These are phyloP conservation scores for Bubo scandiacus DNA, from an alignment of 2,113 vertebrate genomes.

Conservation along the genomic window DNA sequence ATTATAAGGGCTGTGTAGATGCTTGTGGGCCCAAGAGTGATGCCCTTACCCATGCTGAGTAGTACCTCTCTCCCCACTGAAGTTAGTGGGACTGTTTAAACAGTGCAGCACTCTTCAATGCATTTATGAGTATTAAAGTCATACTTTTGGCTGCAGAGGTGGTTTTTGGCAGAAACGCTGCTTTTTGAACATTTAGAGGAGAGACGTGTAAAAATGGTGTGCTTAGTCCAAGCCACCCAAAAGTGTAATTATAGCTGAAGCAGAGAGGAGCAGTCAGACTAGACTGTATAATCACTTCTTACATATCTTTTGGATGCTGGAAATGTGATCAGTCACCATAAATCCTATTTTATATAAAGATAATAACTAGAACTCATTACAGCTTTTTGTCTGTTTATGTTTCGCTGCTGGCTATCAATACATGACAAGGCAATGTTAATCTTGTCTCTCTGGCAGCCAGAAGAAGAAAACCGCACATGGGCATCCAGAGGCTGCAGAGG, in stretches of 20 bases:
- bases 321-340: constrained; percentile 12
- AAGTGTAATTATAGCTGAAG: background rate
- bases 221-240: background rate
- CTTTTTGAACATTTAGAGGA: background rate
- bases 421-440: background rate
- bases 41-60: accelerated
- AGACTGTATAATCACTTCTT: background rate
- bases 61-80: background rate
- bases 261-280: background rate
- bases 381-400: constrained; percentile 31
- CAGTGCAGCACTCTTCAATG: background rate
- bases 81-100: background rate
- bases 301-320: constrained; percentile 3
- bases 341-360: constrained; percentile 12
- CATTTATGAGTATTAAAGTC: background rate
- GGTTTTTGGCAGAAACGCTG: background rate
- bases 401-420: background rate
- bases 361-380: background rate
- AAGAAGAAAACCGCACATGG: background rate
- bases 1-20: background rate
- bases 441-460: background rate
- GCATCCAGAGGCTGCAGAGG: constrained; percentile 31
- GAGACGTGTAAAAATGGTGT: background rate
- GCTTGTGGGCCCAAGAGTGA: background rate
- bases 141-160: background rate